Conservation (phyloP, 2,888 invertebrate genomes). For the Cataglyphis rosenhaueri region DNA sequence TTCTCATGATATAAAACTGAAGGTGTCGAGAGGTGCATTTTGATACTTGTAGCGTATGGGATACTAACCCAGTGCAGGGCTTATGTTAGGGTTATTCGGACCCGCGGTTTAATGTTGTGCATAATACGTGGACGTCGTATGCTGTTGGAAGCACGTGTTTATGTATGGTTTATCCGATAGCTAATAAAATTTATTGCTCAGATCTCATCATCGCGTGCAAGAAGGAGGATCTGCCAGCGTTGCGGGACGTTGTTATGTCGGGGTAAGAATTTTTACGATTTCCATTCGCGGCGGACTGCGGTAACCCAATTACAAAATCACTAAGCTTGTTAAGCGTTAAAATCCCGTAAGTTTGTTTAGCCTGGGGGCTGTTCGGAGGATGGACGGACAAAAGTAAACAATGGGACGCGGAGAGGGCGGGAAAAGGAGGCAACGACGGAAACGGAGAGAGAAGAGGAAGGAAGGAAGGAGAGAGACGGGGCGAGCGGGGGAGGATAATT, state of each 20-base stretch:
- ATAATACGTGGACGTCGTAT: conserved; percentile 41
- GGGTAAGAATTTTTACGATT: conserved; percentile 60
- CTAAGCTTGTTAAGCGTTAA: conserved; percentile 78
- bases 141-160: conserved; percentile 47
- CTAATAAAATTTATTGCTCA: conserved; percentile 32
- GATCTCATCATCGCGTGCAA: background rate
- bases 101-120: conserved; percentile 40
- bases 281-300: conserved; percentile 61
- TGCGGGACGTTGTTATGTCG: background rate
- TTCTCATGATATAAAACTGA: conserved; percentile 20
- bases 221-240: background rate
- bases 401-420: conserved; percentile 11
- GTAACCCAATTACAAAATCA: conserved; percentile 80
- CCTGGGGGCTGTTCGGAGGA: conserved; percentile 50
- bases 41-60: background rate
- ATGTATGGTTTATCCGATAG: conserved; percentile 51
- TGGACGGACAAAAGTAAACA: conserved; percentile 63
- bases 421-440: conserved; percentile 17
- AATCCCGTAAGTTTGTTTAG: conserved; percentile 78
- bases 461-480: conserved; percentile 34
- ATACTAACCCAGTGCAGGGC: background rate
- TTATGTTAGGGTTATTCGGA: conserved; percentile 35
- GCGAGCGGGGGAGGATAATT: conserved; percentile 70
- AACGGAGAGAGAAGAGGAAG: conserved; percentile 43
- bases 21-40: background rate